Percentiles rank a stretch among this genome's conserved stretches.
These are phyloP conservation scores for Aricia agestis DNA, from an alignment of 1,140 invertebrate genomes.

Conservation along the genomic window DNA sequence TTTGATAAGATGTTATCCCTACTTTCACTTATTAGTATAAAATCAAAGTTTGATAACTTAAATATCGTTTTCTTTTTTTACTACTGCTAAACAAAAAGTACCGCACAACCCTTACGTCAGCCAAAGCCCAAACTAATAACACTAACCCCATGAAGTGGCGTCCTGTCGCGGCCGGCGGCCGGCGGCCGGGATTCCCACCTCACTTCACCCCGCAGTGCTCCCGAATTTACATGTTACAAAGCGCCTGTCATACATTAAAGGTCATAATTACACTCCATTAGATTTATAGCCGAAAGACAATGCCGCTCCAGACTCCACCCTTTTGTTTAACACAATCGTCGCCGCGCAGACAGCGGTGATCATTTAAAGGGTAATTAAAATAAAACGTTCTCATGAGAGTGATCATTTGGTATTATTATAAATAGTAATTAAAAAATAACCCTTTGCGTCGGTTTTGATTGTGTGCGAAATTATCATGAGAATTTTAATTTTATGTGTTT, in stretches of 20 bases:
- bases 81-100: neutral
- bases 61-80: neutral
- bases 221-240: conserved; percentile 69
- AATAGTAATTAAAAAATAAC: conserved; percentile 49
- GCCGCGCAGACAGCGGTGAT: conserved; percentile 48
- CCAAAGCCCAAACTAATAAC: conserved; percentile 27
- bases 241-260: conserved; percentile 70
- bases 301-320: conserved; percentile 49
- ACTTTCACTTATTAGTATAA: no score
- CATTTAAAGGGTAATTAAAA: conserved; percentile 71
- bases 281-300: conserved; percentile 73
- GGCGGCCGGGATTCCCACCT: conserved; percentile 59
- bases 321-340: conserved; percentile 49
- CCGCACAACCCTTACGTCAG: neutral
- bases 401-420: conserved; percentile 27
- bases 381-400: conserved; percentile 56
- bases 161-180: conserved; percentile 49
- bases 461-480: neutral
- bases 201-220: conserved; percentile 50
- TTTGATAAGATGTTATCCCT: no score
- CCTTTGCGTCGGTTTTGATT: conserved; percentile 28
- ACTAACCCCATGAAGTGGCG: conserved; percentile 50
- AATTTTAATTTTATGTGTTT: neutral
- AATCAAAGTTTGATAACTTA: no score
- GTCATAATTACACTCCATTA: conserved; percentile 67